Evolutionary conservation across 2,888 invertebrate species (phyloP).

Genomic region (Dorcus parallelipipedus): DNA sequence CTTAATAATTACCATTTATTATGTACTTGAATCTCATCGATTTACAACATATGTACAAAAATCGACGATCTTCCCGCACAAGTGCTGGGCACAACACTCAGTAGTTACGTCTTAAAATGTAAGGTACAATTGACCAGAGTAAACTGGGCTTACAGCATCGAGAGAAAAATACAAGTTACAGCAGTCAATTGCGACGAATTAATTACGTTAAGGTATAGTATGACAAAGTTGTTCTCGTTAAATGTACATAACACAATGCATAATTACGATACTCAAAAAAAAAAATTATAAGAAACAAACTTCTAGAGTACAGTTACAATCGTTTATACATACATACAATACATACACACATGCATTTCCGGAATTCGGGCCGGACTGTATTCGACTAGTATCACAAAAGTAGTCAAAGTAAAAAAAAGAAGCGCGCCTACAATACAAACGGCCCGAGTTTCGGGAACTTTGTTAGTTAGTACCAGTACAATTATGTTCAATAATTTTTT

Average conservation of each 20-base stretch:
- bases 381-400: constrained; percentile 1
- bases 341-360: neutral
- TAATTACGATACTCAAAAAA: too few relatives aligned
- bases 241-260: constrained; percentile 1
- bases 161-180: constrained; percentile 12
- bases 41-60: constrained; percentile 20
- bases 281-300: too few relatives aligned
- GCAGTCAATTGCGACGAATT: constrained; percentile 11
- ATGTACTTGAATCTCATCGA: constrained; percentile 21
- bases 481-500: neutral
- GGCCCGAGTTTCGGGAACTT: neutral
- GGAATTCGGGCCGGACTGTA: neutral
- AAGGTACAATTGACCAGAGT: constrained; percentile 17
- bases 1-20: constrained; percentile 29
- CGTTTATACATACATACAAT: too few relatives aligned
- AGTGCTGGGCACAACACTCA: constrained; percentile 15
- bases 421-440: neutral
- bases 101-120: constrained; percentile 7
- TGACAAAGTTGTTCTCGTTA: neutral
- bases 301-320: too few relatives aligned
- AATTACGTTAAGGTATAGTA: neutral
- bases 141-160: constrained; percentile 10
- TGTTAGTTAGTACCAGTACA: constrained; percentile 2
- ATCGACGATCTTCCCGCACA: constrained; percentile 15
- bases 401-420: constrained; percentile 1